phyloP scores from a whole-genome alignment of 2,888 invertebrate species.

The Hypomecis atomaria region DNA sequence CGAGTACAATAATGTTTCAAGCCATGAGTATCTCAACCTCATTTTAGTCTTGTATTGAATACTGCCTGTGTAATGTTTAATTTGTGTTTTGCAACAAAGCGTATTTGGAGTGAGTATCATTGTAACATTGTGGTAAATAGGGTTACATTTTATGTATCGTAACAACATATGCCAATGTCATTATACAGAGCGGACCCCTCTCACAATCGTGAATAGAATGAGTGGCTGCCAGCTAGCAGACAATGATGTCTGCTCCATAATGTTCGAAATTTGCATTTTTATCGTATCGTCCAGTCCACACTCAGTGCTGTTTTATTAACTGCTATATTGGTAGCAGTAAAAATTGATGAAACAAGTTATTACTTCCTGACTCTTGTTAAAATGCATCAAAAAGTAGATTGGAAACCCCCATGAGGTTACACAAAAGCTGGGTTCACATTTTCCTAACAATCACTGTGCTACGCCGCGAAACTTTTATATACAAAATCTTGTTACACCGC shows the following conservation, averaged over 20 bases:
- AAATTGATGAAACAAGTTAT: conserved; percentile 29
- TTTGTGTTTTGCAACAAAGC: no score
- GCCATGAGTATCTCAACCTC: no score
- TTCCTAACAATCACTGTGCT: no score
- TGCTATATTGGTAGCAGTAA: conserved; percentile 37
- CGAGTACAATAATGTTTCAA: no score
- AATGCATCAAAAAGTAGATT: background rate
- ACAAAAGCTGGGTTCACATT: no score
- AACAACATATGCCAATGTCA: background rate
- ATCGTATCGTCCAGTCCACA: conserved; percentile 54
- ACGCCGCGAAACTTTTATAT: no score
- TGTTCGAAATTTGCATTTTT: conserved; percentile 75
- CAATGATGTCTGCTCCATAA: conserved; percentile 69
- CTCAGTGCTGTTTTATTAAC: conserved; percentile 55
- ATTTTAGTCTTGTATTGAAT: no score
- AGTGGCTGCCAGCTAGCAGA: conserved; percentile 66
- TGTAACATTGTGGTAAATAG: no score
- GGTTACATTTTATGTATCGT: no score
- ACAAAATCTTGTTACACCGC: no score
- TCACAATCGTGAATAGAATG: conserved; percentile 57
- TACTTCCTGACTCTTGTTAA: conserved; percentile 1
- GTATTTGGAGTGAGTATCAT: no score
- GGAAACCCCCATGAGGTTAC: background rate
- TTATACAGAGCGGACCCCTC: conserved; percentile 49
- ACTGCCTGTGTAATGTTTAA: no score